Base-by-base conservation (phyloP, 2,113 vertebrate genomes). In the Hemibates koningsi region DNA sequence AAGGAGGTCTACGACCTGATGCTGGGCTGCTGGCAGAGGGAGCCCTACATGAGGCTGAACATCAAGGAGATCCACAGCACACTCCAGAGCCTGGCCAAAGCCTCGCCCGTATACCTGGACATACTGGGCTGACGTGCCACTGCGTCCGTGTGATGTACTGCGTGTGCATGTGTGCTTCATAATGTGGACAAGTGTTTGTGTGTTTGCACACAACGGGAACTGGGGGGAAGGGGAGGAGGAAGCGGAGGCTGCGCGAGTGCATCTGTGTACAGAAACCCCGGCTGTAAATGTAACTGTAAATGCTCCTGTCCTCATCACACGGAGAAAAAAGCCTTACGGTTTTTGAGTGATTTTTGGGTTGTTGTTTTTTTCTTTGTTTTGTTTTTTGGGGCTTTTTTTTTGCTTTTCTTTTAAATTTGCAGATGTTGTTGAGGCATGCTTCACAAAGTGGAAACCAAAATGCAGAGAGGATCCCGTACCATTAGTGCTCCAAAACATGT, bases 1-100 rank as follows among this genome's bases (percentile, higher is more conserved):
- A 99, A 99, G 93, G 99, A 99, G 95, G 98, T 99, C 16, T 99
- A 99, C 3, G 98, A 99, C 93, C 96, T 99, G 96, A 99, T 99
- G 99, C 96, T 99, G 93, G 98, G 99, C 88, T 99, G 99, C 96
- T 99, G 99, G 99, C 99, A 99, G 91, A 95, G 98, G 71, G 99
- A 99, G 90, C 99, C 99, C 71, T 98, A 99, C 94, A 98, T 99
- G 98, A 97, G 99, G 96, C 97, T 99, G 80, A 98, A 97, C 96
- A 99, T 99, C 96, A 99, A 98, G 95, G 98, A 99, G 96, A 99
- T 99, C 95, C 97, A 99, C 96, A 96, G 96, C 81, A 97, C 98
- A 87, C 98, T 99, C 85, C 98, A 98, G 96, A 99, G 97, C 96
- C 97, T 99, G 94, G 98, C 98, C 95, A 99, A 99, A 97, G 98